phyloP scores from a whole-genome alignment of 2,113 vertebrate species.

The Toxotes chatareus region DNA sequence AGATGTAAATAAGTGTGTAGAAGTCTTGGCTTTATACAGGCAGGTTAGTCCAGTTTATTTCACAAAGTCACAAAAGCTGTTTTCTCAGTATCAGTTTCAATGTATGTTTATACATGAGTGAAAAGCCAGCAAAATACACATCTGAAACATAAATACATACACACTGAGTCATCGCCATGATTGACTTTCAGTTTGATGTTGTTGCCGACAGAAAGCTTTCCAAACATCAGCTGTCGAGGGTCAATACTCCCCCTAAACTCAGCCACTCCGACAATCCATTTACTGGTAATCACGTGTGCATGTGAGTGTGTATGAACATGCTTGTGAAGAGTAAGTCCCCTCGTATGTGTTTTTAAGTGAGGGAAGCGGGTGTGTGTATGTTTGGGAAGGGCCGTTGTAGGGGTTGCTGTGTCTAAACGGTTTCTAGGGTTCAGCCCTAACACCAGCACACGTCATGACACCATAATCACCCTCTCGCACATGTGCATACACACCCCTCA shows the following conservation, averaged over 20 bases:
- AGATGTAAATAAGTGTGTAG: background rate
- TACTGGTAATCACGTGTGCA: slow-evolving; percentile 52
- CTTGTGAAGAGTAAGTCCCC: slow-evolving; percentile 34
- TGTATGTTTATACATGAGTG: background rate
- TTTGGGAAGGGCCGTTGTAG: slow-evolving; percentile 25
- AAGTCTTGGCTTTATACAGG: background rate
- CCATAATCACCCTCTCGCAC: slow-evolving; percentile 52
- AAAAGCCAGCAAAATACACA: background rate
- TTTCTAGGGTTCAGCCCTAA: slow-evolving; percentile 62
- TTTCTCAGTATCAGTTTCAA: slow-evolving; percentile 3
- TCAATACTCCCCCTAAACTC: slow-evolving; percentile 31
- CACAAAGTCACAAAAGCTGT: slow-evolving; percentile 6
- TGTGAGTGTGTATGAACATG: slow-evolving; percentile 32
- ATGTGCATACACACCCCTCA: slow-evolving; percentile 25
- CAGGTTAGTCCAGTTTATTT: background rate
- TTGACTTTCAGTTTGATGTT: slow-evolving; percentile 37
- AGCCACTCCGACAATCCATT: slow-evolving; percentile 42
- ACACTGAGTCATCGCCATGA: slow-evolving; percentile 24
- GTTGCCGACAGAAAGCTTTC: slow-evolving; percentile 39
- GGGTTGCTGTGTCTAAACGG: slow-evolving; percentile 17
- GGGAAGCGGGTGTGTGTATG: slow-evolving; percentile 6
- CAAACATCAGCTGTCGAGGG: slow-evolving; percentile 58
- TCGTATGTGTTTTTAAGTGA: slow-evolving; percentile 24
- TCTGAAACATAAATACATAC: slow-evolving; percentile 27
- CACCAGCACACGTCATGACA: slow-evolving; percentile 64